A percentile compares a stretch with the other conserved stretches of the same genome.
Conservation (phyloP, 2,113 vertebrate species). For the Chiloscyllium plagiosum region DNA sequence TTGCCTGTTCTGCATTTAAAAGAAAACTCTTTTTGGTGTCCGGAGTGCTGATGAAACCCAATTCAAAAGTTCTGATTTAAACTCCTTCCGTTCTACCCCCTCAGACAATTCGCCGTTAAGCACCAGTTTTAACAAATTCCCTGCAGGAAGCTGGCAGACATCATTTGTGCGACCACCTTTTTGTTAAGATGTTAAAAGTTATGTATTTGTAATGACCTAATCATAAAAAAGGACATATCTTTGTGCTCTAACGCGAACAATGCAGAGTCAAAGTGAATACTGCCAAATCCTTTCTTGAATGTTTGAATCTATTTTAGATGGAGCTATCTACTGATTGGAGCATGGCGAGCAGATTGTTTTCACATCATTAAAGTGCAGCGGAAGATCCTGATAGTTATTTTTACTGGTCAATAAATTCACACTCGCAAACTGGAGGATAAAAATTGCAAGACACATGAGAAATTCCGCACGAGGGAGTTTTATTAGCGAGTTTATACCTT, state of each 20-base stretch:
- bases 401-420: conserved; percentile 22
- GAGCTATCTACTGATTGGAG: neutral
- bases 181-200: neutral
- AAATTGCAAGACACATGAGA: conserved; percentile 6
- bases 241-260: neutral
- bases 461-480: neutral
- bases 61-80: conserved; percentile 19
- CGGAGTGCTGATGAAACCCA: neutral
- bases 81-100: neutral
- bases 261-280: too few species aligned
- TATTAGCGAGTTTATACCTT: neutral
- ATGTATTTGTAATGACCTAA: neutral
- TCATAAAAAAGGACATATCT: neutral
- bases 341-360: neutral
- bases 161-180: neutral
- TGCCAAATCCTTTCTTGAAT: neutral
- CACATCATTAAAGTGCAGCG: neutral
- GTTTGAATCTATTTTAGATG: neutral
- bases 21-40: neutral
- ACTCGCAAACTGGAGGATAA: neutral
- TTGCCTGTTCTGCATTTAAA: neutral
- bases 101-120: conserved; percentile 18
- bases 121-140: neutral
- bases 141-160: neutral
- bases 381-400: neutral